Evolutionary conservation across 2,113 vertebrate genomes (phyloP).

Genomic region (Microcebus jonahi): DNA sequence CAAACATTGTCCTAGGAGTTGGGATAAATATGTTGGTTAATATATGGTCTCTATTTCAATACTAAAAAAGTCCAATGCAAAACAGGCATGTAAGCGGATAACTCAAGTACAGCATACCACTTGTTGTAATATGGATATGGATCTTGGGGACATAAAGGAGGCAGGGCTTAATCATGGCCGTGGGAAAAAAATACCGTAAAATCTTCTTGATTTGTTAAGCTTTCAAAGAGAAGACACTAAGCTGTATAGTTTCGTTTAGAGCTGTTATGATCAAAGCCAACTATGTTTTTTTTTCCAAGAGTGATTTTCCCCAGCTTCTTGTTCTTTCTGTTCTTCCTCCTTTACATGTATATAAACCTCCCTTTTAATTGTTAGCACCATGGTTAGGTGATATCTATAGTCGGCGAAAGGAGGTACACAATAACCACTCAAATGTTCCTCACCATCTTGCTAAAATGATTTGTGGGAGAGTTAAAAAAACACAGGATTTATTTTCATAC

Average conservation of each 20-base stretch:
- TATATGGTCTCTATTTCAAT: neutral
- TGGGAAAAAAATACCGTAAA: neutral
- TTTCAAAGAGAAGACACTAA: conserved; percentile 7
- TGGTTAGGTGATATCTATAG: neutral
- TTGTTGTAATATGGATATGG: neutral
- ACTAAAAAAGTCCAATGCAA: neutral
- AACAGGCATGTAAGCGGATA: neutral
- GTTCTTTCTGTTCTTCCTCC: neutral
- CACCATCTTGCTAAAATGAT: neutral
- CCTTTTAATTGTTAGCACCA: neutral
- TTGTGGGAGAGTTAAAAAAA: neutral
- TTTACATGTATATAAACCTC: conserved; percentile 17
- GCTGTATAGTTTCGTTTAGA: neutral
- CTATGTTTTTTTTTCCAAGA: neutral
- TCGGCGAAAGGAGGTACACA: neutral
- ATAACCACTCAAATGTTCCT: neutral
- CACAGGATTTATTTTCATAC: neutral
- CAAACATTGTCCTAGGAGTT: neutral
- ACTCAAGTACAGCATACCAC: neutral
- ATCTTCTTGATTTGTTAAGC: neutral
- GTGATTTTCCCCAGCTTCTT: neutral
- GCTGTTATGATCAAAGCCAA: neutral
- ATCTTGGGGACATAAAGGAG: neutral
- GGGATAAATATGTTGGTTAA: neutral
- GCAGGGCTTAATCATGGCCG: neutral